These are phyloP conservation scores for Acanthurus tractus DNA, from an alignment of 2,797 vertebrate species.

Conservation along the genomic window DNA sequence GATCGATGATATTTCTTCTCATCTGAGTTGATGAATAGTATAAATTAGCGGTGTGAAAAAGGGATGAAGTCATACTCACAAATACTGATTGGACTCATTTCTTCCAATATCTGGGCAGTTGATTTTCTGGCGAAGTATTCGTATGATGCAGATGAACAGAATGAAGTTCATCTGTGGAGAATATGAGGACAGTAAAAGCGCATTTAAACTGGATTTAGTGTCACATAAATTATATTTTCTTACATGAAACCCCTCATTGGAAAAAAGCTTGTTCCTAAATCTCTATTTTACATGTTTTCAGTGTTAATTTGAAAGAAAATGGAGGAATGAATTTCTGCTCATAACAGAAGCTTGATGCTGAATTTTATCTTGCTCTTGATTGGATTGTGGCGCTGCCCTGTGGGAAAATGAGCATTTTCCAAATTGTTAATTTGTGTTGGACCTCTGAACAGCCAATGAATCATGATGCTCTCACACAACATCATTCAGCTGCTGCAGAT, in stretches of 20 bases:
- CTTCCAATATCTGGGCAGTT: conserved; percentile 94
- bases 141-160: conserved; percentile 95
- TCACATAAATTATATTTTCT: neutral
- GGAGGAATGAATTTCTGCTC: conserved; percentile 3
- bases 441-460: conserved; percentile 14
- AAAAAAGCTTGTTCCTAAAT: neutral
- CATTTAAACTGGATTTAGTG: neutral
- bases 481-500: conserved; percentile 29
- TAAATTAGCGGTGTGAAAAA: conserved; percentile 12
- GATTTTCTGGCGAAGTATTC: conserved; percentile 95
- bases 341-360: neutral
- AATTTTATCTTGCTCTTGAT: conserved; percentile 9
- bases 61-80: conserved; percentile 85
- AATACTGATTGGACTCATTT: conserved; percentile 94
- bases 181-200: neutral
- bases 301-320: neutral
- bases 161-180: conserved; percentile 92
- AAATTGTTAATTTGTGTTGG: conserved; percentile 35
- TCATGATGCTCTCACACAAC: conserved; percentile 19
- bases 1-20: neutral
- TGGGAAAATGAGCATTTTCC: conserved; percentile 20
- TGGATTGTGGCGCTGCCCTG: conserved; percentile 19
- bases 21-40: conserved; percentile 1
- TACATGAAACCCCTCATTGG: neutral
- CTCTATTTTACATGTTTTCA: neutral